Conservation (phyloP, 2,113 vertebrate species). For the Tricholaema leucomelas region DNA sequence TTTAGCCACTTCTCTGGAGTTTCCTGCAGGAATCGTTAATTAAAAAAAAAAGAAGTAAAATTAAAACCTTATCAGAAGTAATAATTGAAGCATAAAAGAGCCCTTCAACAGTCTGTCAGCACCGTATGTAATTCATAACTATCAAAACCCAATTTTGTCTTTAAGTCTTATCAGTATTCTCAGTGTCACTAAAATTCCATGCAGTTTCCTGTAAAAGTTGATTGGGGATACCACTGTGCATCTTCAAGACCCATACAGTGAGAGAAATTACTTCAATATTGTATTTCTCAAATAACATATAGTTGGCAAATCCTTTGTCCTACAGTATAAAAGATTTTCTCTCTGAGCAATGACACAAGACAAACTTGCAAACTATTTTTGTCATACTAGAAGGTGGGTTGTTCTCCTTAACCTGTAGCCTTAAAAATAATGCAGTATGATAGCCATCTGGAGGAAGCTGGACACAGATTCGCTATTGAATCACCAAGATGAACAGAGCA, state of each 20-base stretch:
- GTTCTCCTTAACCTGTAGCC: not conserved
- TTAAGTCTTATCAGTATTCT: conserved; percentile 61
- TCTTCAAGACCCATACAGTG: conserved; percentile 70
- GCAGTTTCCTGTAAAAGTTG: conserved; percentile 71
- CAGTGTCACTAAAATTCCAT: conserved; percentile 68
- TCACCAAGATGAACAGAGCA: not conserved
- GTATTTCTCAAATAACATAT: conserved; percentile 66
- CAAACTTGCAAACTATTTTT: conserved; percentile 45
- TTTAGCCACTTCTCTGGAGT: conserved; percentile 32
- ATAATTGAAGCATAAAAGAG: conserved; percentile 48
- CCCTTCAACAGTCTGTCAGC: conserved; percentile 36
- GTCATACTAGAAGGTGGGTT: conserved; percentile 11
- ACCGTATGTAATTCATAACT: conserved; percentile 60
- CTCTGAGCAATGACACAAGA: conserved; percentile 44
- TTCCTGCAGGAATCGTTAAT: conserved; percentile 43
- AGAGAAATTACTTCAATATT: conserved; percentile 68
- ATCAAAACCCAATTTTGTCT: conserved; percentile 61
- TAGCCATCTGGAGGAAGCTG: not conserved
- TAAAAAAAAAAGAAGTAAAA: conserved; percentile 13
- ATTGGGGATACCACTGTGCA: conserved; percentile 64
- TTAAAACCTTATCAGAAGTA: conserved; percentile 61
- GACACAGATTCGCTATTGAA: not conserved
- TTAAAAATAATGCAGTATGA: not conserved
- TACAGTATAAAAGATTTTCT: conserved; percentile 62
- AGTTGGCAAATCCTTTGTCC: conserved; percentile 69